A percentile compares a stretch with the other conserved stretches of the same genome.
phyloP scores from a whole-genome alignment of 2,797 vertebrate genomes.

The Carcharodon carcharias region DNA sequence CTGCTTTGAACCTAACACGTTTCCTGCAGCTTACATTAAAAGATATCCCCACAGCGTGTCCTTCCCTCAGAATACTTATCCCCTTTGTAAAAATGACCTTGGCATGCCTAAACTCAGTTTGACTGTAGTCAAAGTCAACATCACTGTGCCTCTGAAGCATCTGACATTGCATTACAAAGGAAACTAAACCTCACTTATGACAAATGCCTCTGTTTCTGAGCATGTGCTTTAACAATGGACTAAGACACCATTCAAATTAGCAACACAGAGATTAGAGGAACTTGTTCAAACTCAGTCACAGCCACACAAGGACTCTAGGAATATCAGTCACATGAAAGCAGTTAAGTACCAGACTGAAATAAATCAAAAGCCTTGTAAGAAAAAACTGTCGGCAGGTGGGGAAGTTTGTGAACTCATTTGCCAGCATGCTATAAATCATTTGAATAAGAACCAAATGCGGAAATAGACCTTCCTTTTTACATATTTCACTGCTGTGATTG shows the following conservation, averaged over 20 bases:
- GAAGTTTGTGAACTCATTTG: slow-evolving; percentile 78
- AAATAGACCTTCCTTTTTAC: slow-evolving; percentile 44
- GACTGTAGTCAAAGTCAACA: slow-evolving; percentile 58
- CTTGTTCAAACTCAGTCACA: slow-evolving; percentile 60
- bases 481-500: neutral
- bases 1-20: slow-evolving; percentile 26
- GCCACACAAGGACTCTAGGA: slow-evolving; percentile 66
- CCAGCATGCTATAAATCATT: slow-evolving; percentile 78
- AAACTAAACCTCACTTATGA: slow-evolving; percentile 69
- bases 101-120: slow-evolving; percentile 51
- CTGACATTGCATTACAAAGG: slow-evolving; percentile 70
- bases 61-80: slow-evolving; percentile 55
- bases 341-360: slow-evolving; percentile 71
- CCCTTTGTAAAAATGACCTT: slow-evolving; percentile 64
- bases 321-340: slow-evolving; percentile 83
- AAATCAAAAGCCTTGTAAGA: slow-evolving; percentile 68
- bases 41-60: slow-evolving; percentile 40
- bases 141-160: slow-evolving; percentile 69
- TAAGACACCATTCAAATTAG: slow-evolving; percentile 84
- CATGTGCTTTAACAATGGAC: slow-evolving; percentile 66
- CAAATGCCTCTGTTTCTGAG: slow-evolving; percentile 65
- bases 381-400: slow-evolving; percentile 75
- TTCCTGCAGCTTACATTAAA: slow-evolving; percentile 26
- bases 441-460: slow-evolving; percentile 72
- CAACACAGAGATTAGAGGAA: slow-evolving; percentile 70